Evolutionary conservation across 2,888 invertebrate genomes (phyloP), one percentile per base, ranked within the genome.

Genomic region (Erebia aethiops): DNA sequence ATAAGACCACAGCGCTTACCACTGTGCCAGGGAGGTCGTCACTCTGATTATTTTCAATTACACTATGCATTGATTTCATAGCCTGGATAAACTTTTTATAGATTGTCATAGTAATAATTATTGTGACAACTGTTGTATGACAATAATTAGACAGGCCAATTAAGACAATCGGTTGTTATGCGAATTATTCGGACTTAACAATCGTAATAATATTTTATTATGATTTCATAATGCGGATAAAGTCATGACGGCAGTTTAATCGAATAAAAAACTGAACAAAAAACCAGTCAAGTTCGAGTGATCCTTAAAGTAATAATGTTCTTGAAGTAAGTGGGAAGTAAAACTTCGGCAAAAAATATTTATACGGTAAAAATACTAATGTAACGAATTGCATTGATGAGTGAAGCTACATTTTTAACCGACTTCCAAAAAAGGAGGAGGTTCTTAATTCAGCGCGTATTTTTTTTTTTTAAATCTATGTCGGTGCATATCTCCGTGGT

Each of bases 171-270:
- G 21, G 3, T 26, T 46, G 46, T 26, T 66, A 66, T 56, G 18
- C 56, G 56, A 57, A 56, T 66, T 21, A 58, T 67, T 57, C 21
- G n/a, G 16, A 67, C 58, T 51, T 49, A 58, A 58, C 16, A 58
- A 58, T 67, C 49, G 21, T 57, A 57, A 66, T 46, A 65, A 49
- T 49, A 46, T 62, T 62, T 46, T 49, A 62, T 54, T 67, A 46
- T 67, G 26, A 58, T 58, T 58, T 66, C 10, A 16, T 67, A 58
- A 58, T 67, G 67, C 67, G 67, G 67, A 67, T 67, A 67, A 67
- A 58, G 67, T 49, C 57, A 58, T 21, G 49, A 49, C 35, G 21
- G 61, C 18, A 61, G 57, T 66, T 46, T 46, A 57, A 16, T 54
- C 16, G 41, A 18, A 66, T 54, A 66, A 66, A 65, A 65, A 66